These are phyloP conservation scores for Sminthurinus signatus DNA, from an alignment of 1,140 invertebrate genomes.

Conservation along the genomic window DNA sequence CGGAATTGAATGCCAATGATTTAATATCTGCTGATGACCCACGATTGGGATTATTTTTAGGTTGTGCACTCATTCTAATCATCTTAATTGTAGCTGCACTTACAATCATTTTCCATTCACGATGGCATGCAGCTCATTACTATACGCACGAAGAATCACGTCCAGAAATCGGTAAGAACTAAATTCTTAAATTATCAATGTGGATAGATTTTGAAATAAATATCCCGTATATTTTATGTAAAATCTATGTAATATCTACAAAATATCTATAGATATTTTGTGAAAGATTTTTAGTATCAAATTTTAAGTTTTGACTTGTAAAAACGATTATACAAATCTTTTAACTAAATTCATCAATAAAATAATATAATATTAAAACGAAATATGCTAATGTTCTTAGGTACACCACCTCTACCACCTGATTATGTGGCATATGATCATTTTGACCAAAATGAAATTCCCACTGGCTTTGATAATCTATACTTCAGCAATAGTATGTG, in stretches of 20 bases:
- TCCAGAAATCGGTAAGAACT: constrained; percentile 35
- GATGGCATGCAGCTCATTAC: constrained; percentile 61
- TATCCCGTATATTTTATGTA: too few species aligned
- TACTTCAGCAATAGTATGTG: constrained; percentile 19
- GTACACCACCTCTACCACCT: constrained; percentile 18
- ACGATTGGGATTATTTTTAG: constrained; percentile 44
- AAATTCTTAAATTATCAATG: too few species aligned
- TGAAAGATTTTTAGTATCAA: too few species aligned
- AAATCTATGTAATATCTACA: too few species aligned
- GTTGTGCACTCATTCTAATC: constrained; percentile 43
- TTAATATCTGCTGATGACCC: constrained; percentile 39
- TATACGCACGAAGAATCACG: constrained; percentile 58
- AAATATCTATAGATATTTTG: too few species aligned
- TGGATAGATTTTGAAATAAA: too few species aligned
- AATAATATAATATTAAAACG: too few species aligned
- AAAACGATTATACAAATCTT: too few species aligned
- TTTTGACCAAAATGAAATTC: constrained; percentile 10
- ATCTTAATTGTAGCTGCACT: constrained; percentile 44
- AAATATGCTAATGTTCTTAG: too few species aligned
- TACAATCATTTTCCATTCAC: constrained; percentile 46
- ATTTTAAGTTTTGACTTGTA: too few species aligned
- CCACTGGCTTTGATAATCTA: constrained; percentile 25
- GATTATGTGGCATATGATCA: constrained; percentile 30
- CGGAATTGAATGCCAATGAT: constrained; percentile 23
- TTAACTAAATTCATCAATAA: too few species aligned